These are phyloP conservation scores for Margaritifera margaritifera DNA, from an alignment of 2,888 invertebrate genomes.

Conservation along the genomic window DNA sequence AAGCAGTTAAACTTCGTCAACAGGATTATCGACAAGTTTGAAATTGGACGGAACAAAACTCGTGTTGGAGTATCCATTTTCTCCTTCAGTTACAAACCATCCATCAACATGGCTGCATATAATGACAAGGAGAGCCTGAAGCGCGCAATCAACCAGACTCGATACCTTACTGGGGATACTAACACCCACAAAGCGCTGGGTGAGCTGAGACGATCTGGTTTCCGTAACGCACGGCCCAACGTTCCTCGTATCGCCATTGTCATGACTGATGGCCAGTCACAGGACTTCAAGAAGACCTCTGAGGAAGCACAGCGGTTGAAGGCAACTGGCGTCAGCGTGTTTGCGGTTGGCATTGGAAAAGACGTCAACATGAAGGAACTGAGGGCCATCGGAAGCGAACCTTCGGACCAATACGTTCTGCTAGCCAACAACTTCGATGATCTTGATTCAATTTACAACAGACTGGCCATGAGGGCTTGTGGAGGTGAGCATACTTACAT, in stretches of 20 bases:
- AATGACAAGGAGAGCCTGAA: constrained; percentile 3
- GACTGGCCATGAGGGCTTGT: constrained; percentile 10
- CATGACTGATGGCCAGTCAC: constrained; percentile 18
- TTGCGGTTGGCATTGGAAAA: constrained; percentile 20
- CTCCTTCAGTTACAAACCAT: constrained; percentile 4
- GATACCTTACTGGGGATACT: constrained; percentile 14
- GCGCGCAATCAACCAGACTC: constrained; percentile 1
- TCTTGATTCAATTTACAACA: constrained; percentile 5
- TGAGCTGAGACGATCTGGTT: not conserved
- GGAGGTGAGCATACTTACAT: not conserved
- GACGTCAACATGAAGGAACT: constrained; percentile 25
- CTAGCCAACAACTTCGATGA: constrained; percentile 10
- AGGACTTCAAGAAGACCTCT: constrained; percentile 5
- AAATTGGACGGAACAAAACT: constrained; percentile 24
- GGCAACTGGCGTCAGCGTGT: constrained; percentile 12
- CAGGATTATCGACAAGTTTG: constrained; percentile 29
- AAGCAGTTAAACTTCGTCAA: constrained; percentile 37
- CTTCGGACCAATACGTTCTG: constrained; percentile 31
- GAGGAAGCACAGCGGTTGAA: constrained; percentile 8
- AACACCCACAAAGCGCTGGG: constrained; percentile 12
- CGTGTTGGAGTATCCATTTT: constrained; percentile 17
- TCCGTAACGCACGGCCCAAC: constrained; percentile 2
- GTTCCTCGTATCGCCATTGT: constrained; percentile 16
- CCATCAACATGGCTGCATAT: constrained; percentile 1
- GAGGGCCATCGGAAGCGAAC: constrained; percentile 37